Evolutionary conservation across 1,140 invertebrate genomes (phyloP), one percentile per base, ranked within the genome.

Genomic region (Aphidius ervi): DNA sequence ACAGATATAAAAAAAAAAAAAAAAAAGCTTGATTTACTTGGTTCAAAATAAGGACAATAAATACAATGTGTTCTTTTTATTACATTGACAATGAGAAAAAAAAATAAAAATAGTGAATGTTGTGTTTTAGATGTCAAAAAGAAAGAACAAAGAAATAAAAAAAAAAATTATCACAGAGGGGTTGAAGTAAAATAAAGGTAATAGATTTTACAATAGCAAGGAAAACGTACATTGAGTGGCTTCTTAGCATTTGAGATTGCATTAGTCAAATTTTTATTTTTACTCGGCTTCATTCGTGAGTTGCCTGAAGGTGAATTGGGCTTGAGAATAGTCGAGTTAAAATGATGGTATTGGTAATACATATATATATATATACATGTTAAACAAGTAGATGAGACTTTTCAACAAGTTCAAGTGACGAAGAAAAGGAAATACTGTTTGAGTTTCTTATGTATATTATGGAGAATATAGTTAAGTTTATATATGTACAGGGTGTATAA

Each of bases 201-300:
- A 31, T 31, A 31, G 23, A 31, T 31, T 31, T 31, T 31, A 31
- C 23, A 31, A 31, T 31, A 31, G 23, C 23, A 31, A 31, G 23
- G 23, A 40, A 56, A 47, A 43, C 56, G 45, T 55, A 58, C 43
- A 55, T 8, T 67, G 66, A 74, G 67, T 73, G 69, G 70, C 71
- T 74, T 73, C 67, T 73, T 74, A 74, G 73, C 71, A 74, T 74
- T 65, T 63, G 62, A 70, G 67, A 73, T 74, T 72, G 65, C 70
- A 72, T 74, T 74, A 74, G 71, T 72, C 69, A 73, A 74, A 74
- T 73, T 74, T 68, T 69, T 64, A 67, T 69, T 70, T 63, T 64
- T 63, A 50, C 7, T 42, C 53, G 48, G 9, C 39, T 40, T 42
- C 58, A 23, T 16, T 59, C 31, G 39, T 55, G 31, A 56, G n/a